Evolutionary conservation across 2,113 vertebrate species (phyloP), one percentile per base, ranked within the genome.

Genomic region (Aleadryas rufinucha): DNA sequence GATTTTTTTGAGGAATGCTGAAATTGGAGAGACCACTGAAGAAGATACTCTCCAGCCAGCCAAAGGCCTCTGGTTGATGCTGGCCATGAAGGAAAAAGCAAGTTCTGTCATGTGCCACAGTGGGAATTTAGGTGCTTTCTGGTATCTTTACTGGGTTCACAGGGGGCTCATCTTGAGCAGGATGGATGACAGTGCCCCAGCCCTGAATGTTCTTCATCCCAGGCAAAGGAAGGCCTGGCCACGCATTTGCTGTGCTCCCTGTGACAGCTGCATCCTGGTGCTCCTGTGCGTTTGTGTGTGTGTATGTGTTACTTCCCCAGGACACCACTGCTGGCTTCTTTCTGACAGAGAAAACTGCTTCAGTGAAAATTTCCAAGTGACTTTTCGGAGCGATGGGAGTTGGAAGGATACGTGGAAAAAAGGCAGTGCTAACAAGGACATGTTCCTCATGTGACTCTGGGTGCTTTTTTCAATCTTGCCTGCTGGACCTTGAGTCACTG

Each of bases 381-480:
- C 35, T 61, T 71, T 47, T 45, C 15, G 1, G 82, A 77, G 79
- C 14, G 9, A 31, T 39, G 33, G 31, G n/a, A 45, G 4, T 37
- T 89, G 66, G 85, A 96, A 83, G 57, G 28, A 33, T 30, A 78
- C 44, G 20, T 75, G 76, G 85, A 56, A 92, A 71, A 78, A 61
- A 63, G 60, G 60, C 87, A 80, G n/a, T 20, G 37, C 45, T 94
- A 35, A 70, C 31, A 70, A 47, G 75, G 89, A 31, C 52, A 23
- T 3, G 45, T 63, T 90, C 47, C 56, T 90, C 7, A 2, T 0
- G 0, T 45, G 71, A 54, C 59, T 93, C 28, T 0, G 37, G 47
- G 44, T 81, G 83, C 68, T 95, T 65, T 86, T 88, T 47, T 79
- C 39, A 7, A 47, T 79, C 57, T 70, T 84, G 54, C 39, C 52